phyloP scores from a whole-genome alignment of 2,888 invertebrate genomes.

The Aromia moschata region DNA sequence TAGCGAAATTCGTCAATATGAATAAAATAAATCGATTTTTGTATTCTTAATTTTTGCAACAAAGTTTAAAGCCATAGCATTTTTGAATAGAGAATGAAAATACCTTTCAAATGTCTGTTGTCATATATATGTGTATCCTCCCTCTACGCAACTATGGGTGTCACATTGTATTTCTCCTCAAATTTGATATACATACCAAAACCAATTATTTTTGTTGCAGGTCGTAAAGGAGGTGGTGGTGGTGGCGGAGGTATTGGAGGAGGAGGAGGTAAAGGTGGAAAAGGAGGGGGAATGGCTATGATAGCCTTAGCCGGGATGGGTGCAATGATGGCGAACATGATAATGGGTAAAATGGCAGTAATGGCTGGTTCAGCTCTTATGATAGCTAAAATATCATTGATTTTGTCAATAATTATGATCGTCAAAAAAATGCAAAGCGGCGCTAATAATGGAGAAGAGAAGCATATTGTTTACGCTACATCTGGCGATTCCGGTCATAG shows the following conservation, averaged over 20 bases:
- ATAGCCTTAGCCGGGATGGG: slow-evolving; percentile 71
- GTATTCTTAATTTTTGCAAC: no score
- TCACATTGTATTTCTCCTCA: no score
- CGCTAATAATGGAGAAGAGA: slow-evolving; percentile 64
- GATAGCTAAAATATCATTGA: slow-evolving; percentile 72
- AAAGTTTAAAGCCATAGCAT: no score
- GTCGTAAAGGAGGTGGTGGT: slow-evolving; percentile 66
- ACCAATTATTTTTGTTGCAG: slow-evolving; percentile 59
- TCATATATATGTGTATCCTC: no score
- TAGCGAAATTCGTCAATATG: no score
- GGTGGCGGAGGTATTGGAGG: slow-evolving; percentile 41
- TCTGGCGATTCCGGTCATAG: slow-evolving; percentile 52
- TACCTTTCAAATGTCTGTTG: no score
- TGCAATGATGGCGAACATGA: slow-evolving; percentile 72
- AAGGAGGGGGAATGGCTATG: slow-evolving; percentile 67
- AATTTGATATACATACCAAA: no score
- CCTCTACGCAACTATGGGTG: no score
- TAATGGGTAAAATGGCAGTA: slow-evolving; percentile 74
- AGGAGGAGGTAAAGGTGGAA: slow-evolving; percentile 55
- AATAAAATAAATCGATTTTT: no score
- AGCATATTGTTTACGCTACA: slow-evolving; percentile 66
- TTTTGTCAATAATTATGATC: slow-evolving; percentile 70
- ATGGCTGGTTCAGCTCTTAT: slow-evolving; percentile 74
- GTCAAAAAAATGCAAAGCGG: slow-evolving; percentile 70
- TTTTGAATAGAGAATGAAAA: no score